Evolutionary conservation across 2,888 invertebrate genomes (phyloP).

Genomic region (Acrocyrtus sp.): DNA sequence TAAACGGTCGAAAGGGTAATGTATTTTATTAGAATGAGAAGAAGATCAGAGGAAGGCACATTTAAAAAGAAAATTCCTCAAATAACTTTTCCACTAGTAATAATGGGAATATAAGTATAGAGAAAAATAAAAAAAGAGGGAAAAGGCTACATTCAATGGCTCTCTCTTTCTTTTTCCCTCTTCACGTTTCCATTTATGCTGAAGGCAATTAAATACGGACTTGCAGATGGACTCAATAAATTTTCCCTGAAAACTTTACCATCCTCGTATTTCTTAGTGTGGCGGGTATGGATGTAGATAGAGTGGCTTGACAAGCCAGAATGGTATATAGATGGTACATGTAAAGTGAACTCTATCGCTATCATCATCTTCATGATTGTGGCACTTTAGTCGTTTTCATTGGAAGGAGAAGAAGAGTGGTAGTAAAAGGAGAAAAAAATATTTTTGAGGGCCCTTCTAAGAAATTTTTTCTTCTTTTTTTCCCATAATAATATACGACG

Average conservation of each 20-base stretch:
- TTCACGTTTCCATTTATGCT: constrained; percentile 36
- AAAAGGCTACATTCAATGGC: constrained; percentile 18
- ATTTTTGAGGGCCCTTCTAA: no score
- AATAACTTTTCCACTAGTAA: constrained; percentile 3
- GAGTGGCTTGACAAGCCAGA: not conserved
- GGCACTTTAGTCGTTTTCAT: not conserved
- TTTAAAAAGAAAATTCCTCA: constrained; percentile 26
- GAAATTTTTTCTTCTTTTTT: no score
- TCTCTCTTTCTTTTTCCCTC: constrained; percentile 5
- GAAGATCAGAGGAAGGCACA: constrained; percentile 11
- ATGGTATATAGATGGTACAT: not conserved
- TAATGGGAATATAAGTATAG: not conserved
- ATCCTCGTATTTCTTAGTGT: not conserved
- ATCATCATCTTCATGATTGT: constrained; percentile 24
- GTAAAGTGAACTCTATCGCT: constrained; percentile 18
- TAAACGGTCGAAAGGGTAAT: constrained; percentile 43
- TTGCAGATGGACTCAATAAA: constrained; percentile 42
- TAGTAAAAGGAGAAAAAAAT: no score
- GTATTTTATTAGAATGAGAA: constrained; percentile 31
- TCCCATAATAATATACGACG: no score
- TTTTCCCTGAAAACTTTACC: constrained; percentile 26
- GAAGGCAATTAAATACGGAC: constrained; percentile 44
- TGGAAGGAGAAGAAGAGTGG: not conserved
- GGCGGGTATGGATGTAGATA: not conserved
- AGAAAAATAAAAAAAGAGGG: constrained; percentile 5